Percentiles rank a stretch among this genome's conserved stretches.
Evolutionary conservation across 2,797 vertebrate species (phyloP).

Genomic region (Danio kyathit): DNA sequence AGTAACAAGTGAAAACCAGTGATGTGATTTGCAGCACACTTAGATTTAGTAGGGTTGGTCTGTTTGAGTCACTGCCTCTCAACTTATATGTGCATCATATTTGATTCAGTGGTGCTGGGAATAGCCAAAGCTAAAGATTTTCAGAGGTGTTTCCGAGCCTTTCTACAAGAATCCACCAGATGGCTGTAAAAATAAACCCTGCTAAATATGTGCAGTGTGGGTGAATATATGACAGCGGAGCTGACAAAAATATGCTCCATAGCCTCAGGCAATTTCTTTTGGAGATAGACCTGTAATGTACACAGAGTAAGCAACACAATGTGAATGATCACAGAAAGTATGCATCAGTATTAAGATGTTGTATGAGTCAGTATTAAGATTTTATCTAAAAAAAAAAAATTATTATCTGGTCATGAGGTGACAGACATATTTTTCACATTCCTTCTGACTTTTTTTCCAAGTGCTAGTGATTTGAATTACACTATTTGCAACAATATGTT

Average conservation of each 20-base stretch:
- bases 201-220: constrained; percentile 58
- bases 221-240: constrained; percentile 48
- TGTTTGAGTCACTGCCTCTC: constrained; percentile 11
- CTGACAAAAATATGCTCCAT: constrained; percentile 53
- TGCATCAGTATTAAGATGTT: neutral
- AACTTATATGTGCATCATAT: constrained; percentile 24
- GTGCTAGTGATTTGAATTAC: neutral
- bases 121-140: constrained; percentile 48
- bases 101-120: constrained; percentile 47
- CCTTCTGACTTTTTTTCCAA: too few relatives aligned
- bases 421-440: neutral
- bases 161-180: constrained; percentile 60
- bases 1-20: neutral
- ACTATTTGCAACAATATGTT: neutral
- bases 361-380: neutral
- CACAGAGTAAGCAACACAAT: constrained; percentile 5
- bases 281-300: constrained; percentile 3
- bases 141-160: constrained; percentile 49
- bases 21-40: neutral
- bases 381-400: neutral
- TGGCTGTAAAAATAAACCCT: constrained; percentile 63
- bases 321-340: neutral
- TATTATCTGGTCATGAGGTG: neutral
- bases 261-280: constrained; percentile 40
- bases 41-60: constrained; percentile 7